A percentile compares a stretch with the other conserved stretches of the same genome.
phyloP scores from a whole-genome alignment of 2,888 invertebrate genomes.

The Chironomus tentans region DNA sequence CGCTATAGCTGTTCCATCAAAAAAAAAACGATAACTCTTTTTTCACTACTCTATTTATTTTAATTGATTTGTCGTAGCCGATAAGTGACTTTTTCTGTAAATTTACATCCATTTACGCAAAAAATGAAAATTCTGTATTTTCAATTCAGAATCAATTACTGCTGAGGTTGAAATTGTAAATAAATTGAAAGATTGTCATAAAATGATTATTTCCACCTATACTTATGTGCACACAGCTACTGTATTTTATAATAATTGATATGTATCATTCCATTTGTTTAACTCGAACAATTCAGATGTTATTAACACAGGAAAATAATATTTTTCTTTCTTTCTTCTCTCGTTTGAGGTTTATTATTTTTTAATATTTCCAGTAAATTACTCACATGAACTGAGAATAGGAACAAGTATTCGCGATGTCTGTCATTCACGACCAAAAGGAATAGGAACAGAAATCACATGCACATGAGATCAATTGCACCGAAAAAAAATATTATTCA shows the following conservation, averaged over 20 bases:
- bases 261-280: not conserved
- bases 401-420: not conserved
- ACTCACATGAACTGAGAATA: not conserved
- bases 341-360: no score
- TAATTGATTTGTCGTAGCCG: constrained; percentile 1
- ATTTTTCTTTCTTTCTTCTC: no score
- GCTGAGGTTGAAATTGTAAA: not conserved
- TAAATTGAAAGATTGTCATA: not conserved
- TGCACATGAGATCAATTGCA: not conserved
- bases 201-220: not conserved
- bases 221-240: not conserved
- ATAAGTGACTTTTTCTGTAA: not conserved
- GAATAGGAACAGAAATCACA: not conserved
- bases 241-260: not conserved
- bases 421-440: no score
- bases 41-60: not conserved
- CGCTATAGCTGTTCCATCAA: no score
- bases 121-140: not conserved
- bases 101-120: not conserved
- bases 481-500: not conserved
- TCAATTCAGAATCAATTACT: not conserved
- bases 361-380: not conserved
- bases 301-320: no score
- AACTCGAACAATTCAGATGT: no score
- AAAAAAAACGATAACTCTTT: not conserved